Evolutionary conservation across 2,113 vertebrate genomes (phyloP).

Genomic region (Callocephalon fimbriatum): DNA sequence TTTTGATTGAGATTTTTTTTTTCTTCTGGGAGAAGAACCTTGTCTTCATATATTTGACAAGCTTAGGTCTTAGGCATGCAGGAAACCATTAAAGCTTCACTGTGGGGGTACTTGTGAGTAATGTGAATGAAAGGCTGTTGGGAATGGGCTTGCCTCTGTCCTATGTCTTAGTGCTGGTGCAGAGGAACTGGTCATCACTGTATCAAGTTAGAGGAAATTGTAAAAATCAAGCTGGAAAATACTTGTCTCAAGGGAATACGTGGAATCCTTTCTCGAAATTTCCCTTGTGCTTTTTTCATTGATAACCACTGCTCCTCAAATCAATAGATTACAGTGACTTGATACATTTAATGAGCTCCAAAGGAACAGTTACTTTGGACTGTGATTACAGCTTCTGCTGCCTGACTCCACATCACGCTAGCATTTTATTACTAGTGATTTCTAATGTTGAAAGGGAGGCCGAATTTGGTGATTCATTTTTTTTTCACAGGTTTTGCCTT

Average conservation of each 20-base stretch:
- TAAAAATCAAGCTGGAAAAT: background rate
- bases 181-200: background rate
- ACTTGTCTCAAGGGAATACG: background rate
- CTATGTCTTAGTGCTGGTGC: background rate
- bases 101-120: fast-evolving
- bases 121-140: background rate
- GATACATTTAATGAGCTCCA: background rate
- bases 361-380: background rate
- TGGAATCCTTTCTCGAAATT: background rate
- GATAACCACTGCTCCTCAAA: background rate
- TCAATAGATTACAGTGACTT: background rate
- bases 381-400: background rate
- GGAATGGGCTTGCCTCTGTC: background rate
- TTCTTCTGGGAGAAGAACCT: background rate
- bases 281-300: background rate
- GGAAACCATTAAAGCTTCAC: background rate
- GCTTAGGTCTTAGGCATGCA: background rate
- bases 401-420: background rate
- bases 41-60: background rate
- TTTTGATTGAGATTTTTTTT: background rate
- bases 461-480: background rate
- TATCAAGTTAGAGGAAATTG: background rate
- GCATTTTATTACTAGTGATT: background rate
- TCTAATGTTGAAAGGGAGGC: background rate
- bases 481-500: background rate